phyloP scores from a whole-genome alignment of 2,113 vertebrate genomes.

The Sylvilagus bachmani region DNA sequence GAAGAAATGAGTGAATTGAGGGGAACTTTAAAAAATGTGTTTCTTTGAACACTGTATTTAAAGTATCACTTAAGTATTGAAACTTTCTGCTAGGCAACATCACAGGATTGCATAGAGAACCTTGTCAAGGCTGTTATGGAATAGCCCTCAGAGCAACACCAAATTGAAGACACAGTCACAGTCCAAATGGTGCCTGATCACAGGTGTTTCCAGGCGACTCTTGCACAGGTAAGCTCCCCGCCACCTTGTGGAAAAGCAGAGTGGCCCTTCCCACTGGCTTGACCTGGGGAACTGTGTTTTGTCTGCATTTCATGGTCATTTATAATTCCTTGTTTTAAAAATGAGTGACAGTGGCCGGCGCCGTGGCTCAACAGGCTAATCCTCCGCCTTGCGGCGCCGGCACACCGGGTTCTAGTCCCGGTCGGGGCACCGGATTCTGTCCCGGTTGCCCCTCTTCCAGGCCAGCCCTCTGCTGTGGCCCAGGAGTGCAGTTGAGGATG shows the following conservation, averaged over 20 bases:
- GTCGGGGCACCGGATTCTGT: too few relatives aligned
- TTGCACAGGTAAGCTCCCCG: rapidly evolving
- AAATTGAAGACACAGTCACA: not conserved
- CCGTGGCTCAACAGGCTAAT: too few relatives aligned
- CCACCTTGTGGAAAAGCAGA: rapidly evolving
- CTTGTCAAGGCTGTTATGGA: not conserved
- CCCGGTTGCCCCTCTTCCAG: too few relatives aligned
- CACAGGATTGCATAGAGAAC: not conserved
- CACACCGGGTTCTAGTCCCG: too few relatives aligned
- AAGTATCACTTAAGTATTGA: conserved; percentile 34
- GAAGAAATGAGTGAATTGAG: conserved; percentile 45
- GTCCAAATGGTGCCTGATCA: not conserved
- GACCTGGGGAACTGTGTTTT: not conserved
- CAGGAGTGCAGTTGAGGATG: too few relatives aligned
- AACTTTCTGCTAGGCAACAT: not conserved
- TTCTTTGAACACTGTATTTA: conserved; percentile 50
- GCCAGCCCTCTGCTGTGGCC: too few relatives aligned
- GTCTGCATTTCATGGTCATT: not conserved
- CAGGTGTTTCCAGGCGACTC: too few relatives aligned
- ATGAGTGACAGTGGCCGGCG: too few relatives aligned
- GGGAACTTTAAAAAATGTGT: not conserved
- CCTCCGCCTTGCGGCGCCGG: too few relatives aligned
- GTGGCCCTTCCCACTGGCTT: not conserved
- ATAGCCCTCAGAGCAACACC: not conserved
- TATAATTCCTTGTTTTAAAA: not conserved